Base-by-base conservation (phyloP, 2,113 vertebrate species). In the Notothenia rossii region DNA sequence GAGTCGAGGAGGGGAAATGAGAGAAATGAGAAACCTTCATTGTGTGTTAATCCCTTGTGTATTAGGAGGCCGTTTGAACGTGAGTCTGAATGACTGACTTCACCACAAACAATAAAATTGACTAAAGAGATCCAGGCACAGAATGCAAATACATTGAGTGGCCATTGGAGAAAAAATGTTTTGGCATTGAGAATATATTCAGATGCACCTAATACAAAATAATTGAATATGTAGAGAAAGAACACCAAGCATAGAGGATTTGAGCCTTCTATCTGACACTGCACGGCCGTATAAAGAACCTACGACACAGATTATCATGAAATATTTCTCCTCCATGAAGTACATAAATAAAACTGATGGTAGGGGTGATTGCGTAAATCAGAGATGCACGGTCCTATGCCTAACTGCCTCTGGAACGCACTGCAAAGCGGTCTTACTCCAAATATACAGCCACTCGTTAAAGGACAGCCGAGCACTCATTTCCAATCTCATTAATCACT, bases 381-480 rank as follows among this genome's bases (percentile, higher is more conserved):
- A 25, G 48, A 56, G 29, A 51, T 22, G 59, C 46, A 66, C 22
- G 63, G 59, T 53, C 50, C 49, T 4, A 50, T 51, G 48, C 67
- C 64, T 12, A 70, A 84, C 51, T 13, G 7, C 71, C 62, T 76
- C 71, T n/a, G n/a, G 72, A 88, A 86, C 72, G 61, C 77, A 77
- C 61, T 18, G 66, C 79, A 84, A 86, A 83, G 67, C 49, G 50
- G 53, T 72, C 68, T 78, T 79, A n/a, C 18, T 86, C 77, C 83
- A 68, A 87, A 91, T 82, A 90, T 91, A 91, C 83, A 74, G 79
- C 72, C 36, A 11, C 84, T 90, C 49, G 48, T 91, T 92, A 88
- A 91, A 82, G 64, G 36, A 86, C 72, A 17, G 46, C 40, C 48
- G 76, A 86, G 79, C 69, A 82, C 83, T 73, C 80, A 61, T 77